phyloP scores from a whole-genome alignment of 92 coral and sea anemone genomes.

The Scolanthus callimorphus region DNA sequence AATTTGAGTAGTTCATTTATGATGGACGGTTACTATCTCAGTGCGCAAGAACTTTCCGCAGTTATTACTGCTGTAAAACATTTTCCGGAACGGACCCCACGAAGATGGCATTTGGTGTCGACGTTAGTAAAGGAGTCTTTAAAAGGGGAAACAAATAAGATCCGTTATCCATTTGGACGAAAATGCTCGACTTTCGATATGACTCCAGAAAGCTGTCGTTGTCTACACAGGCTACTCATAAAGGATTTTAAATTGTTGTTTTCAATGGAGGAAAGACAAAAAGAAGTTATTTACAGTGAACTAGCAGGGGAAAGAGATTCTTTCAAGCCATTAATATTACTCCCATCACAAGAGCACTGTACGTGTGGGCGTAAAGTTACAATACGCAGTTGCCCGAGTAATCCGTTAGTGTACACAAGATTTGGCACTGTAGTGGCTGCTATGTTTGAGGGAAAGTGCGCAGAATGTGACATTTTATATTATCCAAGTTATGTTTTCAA shows the following conservation, averaged over 20 bases:
- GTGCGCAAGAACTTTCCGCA: not conserved
- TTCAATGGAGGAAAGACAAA: not conserved
- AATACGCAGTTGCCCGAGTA: not conserved
- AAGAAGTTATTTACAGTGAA: not conserved
- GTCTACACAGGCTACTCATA: not conserved
- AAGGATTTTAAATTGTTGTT: conserved; percentile 1
- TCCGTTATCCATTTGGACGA: conserved; percentile 1
- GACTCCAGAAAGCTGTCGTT: not conserved
- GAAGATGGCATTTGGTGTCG: conserved; percentile 2
- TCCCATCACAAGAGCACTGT: not conserved
- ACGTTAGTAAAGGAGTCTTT: not conserved
- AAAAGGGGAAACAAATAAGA: not conserved
- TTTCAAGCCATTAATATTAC: not conserved
- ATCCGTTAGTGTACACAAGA: not conserved
- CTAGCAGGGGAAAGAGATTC: not conserved
- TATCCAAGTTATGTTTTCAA: not conserved
- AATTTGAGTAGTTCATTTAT: too few species aligned
- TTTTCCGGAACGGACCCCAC: conserved; percentile 2
- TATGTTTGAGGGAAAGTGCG: conserved; percentile 2
- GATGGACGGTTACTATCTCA: too few species aligned
- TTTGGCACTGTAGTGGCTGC: conserved; percentile 1
- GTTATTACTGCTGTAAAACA: not conserved
- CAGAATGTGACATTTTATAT: not conserved
- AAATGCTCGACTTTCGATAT: not conserved
- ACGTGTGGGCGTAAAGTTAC: not conserved